Percentiles rank a stretch among this genome's conserved stretches.
phyloP scores from a whole-genome alignment of 2,797 vertebrate genomes.

The Philypnodon macrostomus region DNA sequence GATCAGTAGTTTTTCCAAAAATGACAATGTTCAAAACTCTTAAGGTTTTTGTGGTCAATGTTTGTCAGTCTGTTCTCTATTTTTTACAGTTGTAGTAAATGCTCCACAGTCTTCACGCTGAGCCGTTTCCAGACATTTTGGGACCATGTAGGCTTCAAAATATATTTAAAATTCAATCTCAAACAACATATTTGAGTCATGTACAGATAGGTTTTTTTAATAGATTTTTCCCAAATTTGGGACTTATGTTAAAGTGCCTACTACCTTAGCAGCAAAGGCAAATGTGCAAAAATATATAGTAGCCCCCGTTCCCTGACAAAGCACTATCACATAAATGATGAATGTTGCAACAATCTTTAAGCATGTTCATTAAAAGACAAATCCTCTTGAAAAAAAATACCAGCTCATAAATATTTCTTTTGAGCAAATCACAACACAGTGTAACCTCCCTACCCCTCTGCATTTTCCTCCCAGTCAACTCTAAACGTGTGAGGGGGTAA shows the following conservation, averaged over 20 bases:
- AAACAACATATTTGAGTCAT: too few relatives aligned
- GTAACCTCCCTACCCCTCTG: conserved; percentile 20
- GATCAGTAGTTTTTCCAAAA: conserved; percentile 46
- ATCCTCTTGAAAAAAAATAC: conserved; percentile 60
- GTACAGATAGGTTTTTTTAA: too few relatives aligned
- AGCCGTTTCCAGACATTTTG: too few relatives aligned
- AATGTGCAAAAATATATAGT: conserved; percentile 57
- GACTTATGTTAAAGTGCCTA: too few relatives aligned
- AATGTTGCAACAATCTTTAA: conserved; percentile 77
- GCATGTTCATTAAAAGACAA: conserved; percentile 82
- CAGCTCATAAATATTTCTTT: conserved; percentile 81
- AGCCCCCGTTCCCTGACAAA: conserved; percentile 59
- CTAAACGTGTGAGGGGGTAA: conserved; percentile 45
- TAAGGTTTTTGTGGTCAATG: conserved; percentile 80
- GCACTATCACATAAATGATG: conserved; percentile 74
- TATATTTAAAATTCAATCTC: too few relatives aligned
- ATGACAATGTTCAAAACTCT: conserved; percentile 61
- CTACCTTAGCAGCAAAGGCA: conserved; percentile 38
- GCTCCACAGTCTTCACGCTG: too few relatives aligned
- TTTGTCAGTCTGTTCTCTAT: conserved; percentile 90
- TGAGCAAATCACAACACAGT: conserved; percentile 71
- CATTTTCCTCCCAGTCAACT: conserved; percentile 31
- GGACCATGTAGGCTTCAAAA: too few relatives aligned
- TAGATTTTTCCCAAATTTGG: too few relatives aligned
- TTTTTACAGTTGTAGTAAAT: too few relatives aligned